phyloP scores from a whole-genome alignment of 1,140 invertebrate genomes.

The Antheraea mylitta region DNA sequence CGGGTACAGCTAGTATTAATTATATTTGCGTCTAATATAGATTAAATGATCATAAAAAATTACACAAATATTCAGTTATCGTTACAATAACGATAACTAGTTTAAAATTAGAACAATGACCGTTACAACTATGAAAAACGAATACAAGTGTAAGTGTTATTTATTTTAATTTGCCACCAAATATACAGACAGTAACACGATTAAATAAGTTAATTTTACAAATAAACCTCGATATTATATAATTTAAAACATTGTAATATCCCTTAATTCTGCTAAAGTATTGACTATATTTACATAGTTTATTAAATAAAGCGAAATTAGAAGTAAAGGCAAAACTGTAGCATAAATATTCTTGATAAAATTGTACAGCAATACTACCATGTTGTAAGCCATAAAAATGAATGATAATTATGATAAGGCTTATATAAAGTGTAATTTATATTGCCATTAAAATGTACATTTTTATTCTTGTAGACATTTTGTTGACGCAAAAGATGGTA shows the following conservation, averaged over 20 bases:
- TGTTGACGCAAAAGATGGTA: neutral
- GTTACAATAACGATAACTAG: too few relatives aligned
- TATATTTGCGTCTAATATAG: too few relatives aligned
- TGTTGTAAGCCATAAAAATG: constrained; percentile 13
- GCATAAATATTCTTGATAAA: neutral
- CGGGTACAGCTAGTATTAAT: too few relatives aligned
- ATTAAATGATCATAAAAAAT: too few relatives aligned
- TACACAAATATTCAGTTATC: too few relatives aligned
- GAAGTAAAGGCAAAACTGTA: neutral
- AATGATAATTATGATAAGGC: constrained; percentile 16
- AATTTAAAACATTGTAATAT: neutral
- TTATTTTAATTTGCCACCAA: too few relatives aligned
- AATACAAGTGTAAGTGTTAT: too few relatives aligned
- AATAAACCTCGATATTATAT: neutral
- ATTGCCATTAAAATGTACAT: constrained; percentile 15
- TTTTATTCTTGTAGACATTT: constrained; percentile 4
- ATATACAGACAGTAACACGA: too few relatives aligned
- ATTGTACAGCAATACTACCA: neutral
- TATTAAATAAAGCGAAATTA: neutral
- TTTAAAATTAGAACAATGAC: too few relatives aligned
- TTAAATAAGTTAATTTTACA: too few relatives aligned
- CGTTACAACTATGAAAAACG: too few relatives aligned
- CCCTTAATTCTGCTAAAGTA: neutral
- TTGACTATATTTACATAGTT: neutral
- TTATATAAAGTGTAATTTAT: constrained; percentile 17